Evolutionary conservation across 2,888 invertebrate genomes (phyloP), one percentile per base, ranked within the genome.

Genomic region (Chymomyza procnemis): DNA sequence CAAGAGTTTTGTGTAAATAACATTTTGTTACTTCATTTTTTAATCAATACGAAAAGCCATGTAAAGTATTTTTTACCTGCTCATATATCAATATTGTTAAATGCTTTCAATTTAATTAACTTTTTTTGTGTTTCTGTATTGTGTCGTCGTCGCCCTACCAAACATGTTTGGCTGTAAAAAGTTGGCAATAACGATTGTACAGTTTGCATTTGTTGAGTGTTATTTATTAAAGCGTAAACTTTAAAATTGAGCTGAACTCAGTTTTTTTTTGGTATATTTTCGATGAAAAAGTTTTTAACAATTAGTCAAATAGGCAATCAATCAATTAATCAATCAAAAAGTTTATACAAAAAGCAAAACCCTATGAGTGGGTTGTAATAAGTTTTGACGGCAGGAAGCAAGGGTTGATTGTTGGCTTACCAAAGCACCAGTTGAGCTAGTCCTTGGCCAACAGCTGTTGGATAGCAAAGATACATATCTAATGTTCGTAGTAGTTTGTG

Each of bases 71-170:
- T 55, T 47, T 5, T 61, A 64, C 18, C 9, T 41, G 34, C 12
- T 41, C 63, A 65, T 69, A 46, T 60, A 64, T 67, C 54, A 54
- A 54, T 50, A 50, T 71, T 41, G 66, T 58, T 71, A 62, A 74
- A 71, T 66, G 81, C 81, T 83, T 81, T 81, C 81, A 84, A 86
- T 84, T 81, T 86, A 86, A 81, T 81, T 81, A 86, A 78, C 58
- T 72, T 73, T 81, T 83, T 80, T 79, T 47, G 9, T 47, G n/a
- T n/a, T n/a, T n/a, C n/a, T n/a, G n/a, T n/a, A n/a, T n/a, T n/a
- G n/a, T n/a, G n/a, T n/a, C n/a, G n/a, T n/a, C n/a, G n/a, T n/a
- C n/a, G n/a, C 5, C 26, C 26, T n/a, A n/a, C 26, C 26, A 26
- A 22, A 1, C 34, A 41, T 12, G 34, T 9, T 4, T 12, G 34